Percentiles rank a stretch among this genome's conserved stretches.
phyloP scores from a whole-genome alignment of 2,797 vertebrate species.

The Coracias cyanogaster region DNA sequence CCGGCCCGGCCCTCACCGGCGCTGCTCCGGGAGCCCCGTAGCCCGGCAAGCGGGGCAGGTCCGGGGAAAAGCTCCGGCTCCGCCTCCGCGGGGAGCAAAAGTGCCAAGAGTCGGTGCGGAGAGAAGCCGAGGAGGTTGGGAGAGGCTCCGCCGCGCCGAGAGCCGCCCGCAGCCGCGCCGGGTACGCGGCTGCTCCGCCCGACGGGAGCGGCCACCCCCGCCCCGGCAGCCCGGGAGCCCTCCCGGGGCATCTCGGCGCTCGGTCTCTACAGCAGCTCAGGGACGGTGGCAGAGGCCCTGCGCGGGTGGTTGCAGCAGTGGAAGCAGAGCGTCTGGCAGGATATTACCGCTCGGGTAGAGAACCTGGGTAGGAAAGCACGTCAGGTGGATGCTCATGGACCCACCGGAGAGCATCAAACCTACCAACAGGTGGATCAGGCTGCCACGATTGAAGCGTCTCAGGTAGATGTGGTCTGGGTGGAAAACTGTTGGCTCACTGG shows the following conservation, averaged over 20 bases:
- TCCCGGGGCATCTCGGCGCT: not conserved
- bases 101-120: not conserved
- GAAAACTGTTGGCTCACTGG: not conserved
- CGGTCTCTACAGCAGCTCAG: not conserved
- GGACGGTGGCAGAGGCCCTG: not conserved
- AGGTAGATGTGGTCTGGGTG: not conserved
- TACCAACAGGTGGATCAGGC: not conserved
- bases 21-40: not conserved
- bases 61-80: not conserved
- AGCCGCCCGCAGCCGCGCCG: not conserved
- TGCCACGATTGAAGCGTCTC: not conserved
- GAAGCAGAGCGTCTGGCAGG: not conserved
- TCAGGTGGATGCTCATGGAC: not conserved
- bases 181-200: not conserved
- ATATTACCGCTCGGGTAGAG: not conserved
- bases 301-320: not conserved
- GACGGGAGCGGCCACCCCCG: not conserved
- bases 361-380: not conserved
- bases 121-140: not conserved
- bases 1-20: not conserved
- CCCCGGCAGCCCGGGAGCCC: not conserved
- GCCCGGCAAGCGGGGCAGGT: not conserved
- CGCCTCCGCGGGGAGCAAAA: not conserved
- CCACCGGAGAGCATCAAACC: not conserved
- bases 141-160: rapidly evolving